Conservation (phyloP, 1,140 invertebrate species). For the Campodea augens region DNA sequence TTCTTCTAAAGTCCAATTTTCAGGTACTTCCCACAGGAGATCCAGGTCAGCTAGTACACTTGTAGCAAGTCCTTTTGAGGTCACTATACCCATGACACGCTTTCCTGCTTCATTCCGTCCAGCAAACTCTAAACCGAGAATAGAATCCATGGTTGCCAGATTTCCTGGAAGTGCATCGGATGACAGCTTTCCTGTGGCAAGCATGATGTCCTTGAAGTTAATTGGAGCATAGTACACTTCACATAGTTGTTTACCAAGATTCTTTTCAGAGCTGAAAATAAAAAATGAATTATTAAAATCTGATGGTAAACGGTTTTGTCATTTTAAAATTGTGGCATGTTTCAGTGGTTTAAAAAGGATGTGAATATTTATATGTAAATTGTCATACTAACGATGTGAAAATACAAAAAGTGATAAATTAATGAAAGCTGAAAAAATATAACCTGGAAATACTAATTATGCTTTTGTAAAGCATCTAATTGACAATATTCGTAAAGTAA, state of each 20-base stretch:
- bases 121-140: slow-evolving; percentile 50
- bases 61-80: slow-evolving; percentile 35
- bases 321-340: too few species aligned
- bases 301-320: too few species aligned
- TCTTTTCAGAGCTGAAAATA: background rate
- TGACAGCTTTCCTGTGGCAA: slow-evolving; percentile 47
- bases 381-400: too few species aligned
- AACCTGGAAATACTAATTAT: too few species aligned
- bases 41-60: slow-evolving; percentile 32
- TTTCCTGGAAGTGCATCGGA: slow-evolving; percentile 24
- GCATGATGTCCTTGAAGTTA: slow-evolving; percentile 63
- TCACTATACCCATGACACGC: slow-evolving; percentile 48
- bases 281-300: background rate
- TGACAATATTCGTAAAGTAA: too few species aligned
- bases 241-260: slow-evolving; percentile 7
- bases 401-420: too few species aligned
- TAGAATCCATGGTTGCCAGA: slow-evolving; percentile 2
- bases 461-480: too few species aligned
- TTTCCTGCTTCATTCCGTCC: slow-evolving; percentile 32
- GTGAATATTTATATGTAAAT: too few species aligned
- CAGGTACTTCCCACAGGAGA: slow-evolving; percentile 57
- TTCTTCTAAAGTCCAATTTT: slow-evolving; percentile 62
- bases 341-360: too few species aligned
- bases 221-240: slow-evolving; percentile 39
- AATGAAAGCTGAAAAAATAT: too few species aligned